A percentile compares a stretch with the other conserved stretches of the same genome.
These are phyloP conservation scores for Bimastos eiseni DNA, from an alignment of 2,888 invertebrate genomes.

Conservation along the genomic window DNA sequence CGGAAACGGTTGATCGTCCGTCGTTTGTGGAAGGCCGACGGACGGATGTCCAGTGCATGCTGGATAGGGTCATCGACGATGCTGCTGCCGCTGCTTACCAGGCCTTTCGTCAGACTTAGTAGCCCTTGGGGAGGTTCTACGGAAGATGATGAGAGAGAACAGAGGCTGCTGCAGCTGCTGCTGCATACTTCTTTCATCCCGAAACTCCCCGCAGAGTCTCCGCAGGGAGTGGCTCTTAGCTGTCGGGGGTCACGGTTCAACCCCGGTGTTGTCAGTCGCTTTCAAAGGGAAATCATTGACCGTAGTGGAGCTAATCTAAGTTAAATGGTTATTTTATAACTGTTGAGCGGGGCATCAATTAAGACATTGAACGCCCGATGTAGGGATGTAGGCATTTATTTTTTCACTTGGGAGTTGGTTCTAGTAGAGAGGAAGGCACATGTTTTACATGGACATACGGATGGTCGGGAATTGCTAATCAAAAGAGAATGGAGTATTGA, in stretches of 20 bases:
- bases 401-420: background rate
- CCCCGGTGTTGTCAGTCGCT: background rate
- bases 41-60: background rate
- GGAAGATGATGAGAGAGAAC: constrained; percentile 13
- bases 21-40: background rate
- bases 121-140: background rate
- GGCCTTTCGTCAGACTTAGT: background rate
- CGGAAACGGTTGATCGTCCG: background rate
- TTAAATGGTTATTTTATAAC: constrained; percentile 13
- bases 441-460: background rate
- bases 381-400: too few species aligned
- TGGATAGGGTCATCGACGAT: background rate
- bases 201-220: background rate
- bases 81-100: too few species aligned
- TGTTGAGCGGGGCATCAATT: background rate
- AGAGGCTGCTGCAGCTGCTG: background rate
- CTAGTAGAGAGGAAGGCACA: background rate
- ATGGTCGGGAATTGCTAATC: background rate
- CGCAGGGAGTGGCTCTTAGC: background rate
- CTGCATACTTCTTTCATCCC: background rate
- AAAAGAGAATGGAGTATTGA: too few species aligned
- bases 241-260: background rate
- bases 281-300: constrained; percentile 9
- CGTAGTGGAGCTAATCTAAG: background rate
- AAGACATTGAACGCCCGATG: background rate